These are phyloP conservation scores for Litocranius walleri DNA, from an alignment of 2,113 vertebrate species.

Conservation along the genomic window DNA sequence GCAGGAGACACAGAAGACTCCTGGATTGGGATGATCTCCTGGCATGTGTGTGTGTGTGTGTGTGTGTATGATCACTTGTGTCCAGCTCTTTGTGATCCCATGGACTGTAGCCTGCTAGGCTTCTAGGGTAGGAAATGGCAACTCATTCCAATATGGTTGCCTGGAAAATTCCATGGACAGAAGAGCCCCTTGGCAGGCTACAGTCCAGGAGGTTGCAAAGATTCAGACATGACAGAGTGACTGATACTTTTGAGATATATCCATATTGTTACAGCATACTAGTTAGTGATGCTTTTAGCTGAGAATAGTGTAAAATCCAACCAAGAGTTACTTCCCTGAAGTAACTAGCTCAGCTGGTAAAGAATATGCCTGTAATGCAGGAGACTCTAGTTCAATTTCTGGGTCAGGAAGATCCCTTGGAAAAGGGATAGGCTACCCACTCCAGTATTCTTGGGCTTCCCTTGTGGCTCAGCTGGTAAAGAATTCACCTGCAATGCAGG, in stretches of 20 bases:
- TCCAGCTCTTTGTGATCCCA: neutral
- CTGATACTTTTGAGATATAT: neutral
- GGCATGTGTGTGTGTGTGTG: neutral
- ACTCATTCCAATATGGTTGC: neutral
- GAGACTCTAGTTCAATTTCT: neutral
- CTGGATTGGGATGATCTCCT: neutral
- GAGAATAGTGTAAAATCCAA: neutral
- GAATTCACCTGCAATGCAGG: neutral
- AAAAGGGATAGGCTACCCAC: neutral
- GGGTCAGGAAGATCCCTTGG: neutral
- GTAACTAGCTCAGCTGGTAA: neutral
- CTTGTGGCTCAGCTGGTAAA: neutral
- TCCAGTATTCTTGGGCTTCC: neutral
- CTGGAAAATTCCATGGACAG: neutral
- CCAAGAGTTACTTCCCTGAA: neutral
- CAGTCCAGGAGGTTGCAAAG: neutral
- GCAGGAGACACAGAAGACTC: neutral
- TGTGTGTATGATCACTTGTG: neutral
- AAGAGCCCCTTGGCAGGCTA: neutral
- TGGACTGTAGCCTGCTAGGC: neutral
- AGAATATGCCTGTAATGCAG: neutral
- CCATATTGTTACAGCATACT: neutral
- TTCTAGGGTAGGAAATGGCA: neutral
- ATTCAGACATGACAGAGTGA: neutral
- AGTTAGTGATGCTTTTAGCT: neutral